These are phyloP conservation scores for Drosophila tropicalis DNA, from an alignment of 1,140 invertebrate species.

Conservation along the genomic window DNA sequence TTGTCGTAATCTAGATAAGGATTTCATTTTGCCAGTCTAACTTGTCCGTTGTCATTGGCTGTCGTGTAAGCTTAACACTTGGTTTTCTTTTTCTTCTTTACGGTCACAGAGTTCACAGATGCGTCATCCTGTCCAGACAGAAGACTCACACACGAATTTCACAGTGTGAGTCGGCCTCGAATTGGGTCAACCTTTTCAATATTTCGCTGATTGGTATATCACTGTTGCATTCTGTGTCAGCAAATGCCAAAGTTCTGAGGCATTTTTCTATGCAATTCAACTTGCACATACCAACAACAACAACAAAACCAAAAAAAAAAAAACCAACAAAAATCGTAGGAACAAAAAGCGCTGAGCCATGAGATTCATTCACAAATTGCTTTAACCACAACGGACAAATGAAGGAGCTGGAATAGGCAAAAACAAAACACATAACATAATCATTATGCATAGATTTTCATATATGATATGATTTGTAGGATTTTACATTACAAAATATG, in stretches of 20 bases:
- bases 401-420: constrained; percentile 9
- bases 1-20: constrained; percentile 71
- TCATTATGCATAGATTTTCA: constrained; percentile 7
- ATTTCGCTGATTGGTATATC: constrained; percentile 53
- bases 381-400: constrained; percentile 14
- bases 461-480: constrained; percentile 1
- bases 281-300: neutral
- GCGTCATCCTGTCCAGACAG: constrained; percentile 51
- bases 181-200: constrained; percentile 60
- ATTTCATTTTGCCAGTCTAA: constrained; percentile 26
- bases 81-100: neutral
- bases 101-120: constrained; percentile 46
- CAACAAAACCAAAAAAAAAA: constrained; percentile 8
- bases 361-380: constrained; percentile 18
- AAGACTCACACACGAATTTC: constrained; percentile 20
- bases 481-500: constrained; percentile 22
- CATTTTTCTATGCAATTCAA: constrained; percentile 31
- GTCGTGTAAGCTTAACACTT: constrained; percentile 47
- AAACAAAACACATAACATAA: neutral
- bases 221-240: constrained; percentile 52
- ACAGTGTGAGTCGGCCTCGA: constrained; percentile 13
- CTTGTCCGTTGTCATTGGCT: constrained; percentile 52
- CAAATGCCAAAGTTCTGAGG: constrained; percentile 71
- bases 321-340: neutral
- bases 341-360: constrained; percentile 17